Conservation (phyloP, 2,888 invertebrate genomes). For the Orthosia gothica region DNA sequence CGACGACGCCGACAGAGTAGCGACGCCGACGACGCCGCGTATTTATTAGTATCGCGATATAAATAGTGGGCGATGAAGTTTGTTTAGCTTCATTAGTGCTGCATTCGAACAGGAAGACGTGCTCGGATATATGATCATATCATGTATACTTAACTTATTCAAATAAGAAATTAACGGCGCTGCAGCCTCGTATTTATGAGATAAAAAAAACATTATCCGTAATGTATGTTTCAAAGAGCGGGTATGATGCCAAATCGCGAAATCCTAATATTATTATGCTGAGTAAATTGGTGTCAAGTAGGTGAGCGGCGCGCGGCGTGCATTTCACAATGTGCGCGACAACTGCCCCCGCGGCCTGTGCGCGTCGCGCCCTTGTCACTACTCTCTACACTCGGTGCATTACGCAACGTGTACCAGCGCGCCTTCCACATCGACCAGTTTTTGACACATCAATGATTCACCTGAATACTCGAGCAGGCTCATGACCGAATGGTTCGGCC, state of each 20-base stretch:
- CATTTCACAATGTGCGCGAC: slow-evolving; percentile 6
- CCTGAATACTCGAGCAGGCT: slow-evolving; percentile 25
- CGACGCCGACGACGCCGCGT: not conserved
- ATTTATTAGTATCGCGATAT: slow-evolving; percentile 4
- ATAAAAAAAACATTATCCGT: not conserved
- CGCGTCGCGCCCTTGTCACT: not conserved
- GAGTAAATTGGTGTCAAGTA: not conserved
- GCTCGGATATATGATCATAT: not conserved
- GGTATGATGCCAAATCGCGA: not conserved
- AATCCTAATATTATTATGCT: not conserved
- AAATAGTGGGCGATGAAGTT: slow-evolving; percentile 14
- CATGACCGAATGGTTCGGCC: slow-evolving; percentile 25
- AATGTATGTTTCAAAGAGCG: not conserved
- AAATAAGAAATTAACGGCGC: not conserved
- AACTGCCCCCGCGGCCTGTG: not conserved
- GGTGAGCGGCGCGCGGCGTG: not conserved
- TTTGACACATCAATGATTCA: slow-evolving; percentile 28
- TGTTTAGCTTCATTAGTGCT: not conserved
- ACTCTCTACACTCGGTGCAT: not conserved
- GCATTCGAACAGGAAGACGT: not conserved
- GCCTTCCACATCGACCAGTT: not conserved
- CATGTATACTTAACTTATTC: not conserved
- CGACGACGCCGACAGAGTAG: not conserved
- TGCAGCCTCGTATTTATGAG: no score
- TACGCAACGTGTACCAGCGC: slow-evolving; percentile 8